These are phyloP conservation scores for Pteronura brasiliensis DNA, from an alignment of 2,113 vertebrate species.

Conservation along the genomic window DNA sequence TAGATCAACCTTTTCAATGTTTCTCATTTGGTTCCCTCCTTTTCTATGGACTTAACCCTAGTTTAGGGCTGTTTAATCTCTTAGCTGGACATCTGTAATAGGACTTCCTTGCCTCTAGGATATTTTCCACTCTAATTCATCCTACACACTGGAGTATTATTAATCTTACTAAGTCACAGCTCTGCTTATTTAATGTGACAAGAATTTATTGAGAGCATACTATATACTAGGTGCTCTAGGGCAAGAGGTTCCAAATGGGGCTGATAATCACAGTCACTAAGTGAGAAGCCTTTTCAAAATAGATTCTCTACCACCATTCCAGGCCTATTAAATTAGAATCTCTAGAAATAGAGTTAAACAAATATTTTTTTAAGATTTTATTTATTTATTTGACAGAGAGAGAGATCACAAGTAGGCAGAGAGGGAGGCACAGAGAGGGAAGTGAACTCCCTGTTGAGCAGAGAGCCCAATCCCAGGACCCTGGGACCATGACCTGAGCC, in stretches of 20 bases:
- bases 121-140: conserved; percentile 52
- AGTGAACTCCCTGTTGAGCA: too few relatives aligned
- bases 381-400: too few relatives aligned
- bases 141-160: conserved; percentile 38
- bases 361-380: too few relatives aligned
- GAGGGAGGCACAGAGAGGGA: too few relatives aligned
- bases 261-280: conserved; percentile 44
- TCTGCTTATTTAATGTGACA: conserved; percentile 67
- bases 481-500: too few relatives aligned
- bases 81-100: conserved; percentile 40
- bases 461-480: too few relatives aligned
- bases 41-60: not conserved
- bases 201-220: conserved; percentile 60
- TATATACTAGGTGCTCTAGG: conserved; percentile 55
- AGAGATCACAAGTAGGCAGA: too few relatives aligned
- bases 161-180: conserved; percentile 67
- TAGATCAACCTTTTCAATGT: not conserved
- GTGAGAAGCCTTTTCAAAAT: conserved; percentile 19
- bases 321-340: not conserved
- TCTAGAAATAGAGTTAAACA: not conserved
- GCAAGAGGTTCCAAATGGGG: not conserved
- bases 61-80: conserved; percentile 4
- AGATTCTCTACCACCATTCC: not conserved
- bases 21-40: conserved; percentile 2
- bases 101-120: conserved; percentile 55